Evolutionary conservation across 2,888 invertebrate genomes (phyloP).

Genomic region (Vannuccia rotundouncinata): DNA sequence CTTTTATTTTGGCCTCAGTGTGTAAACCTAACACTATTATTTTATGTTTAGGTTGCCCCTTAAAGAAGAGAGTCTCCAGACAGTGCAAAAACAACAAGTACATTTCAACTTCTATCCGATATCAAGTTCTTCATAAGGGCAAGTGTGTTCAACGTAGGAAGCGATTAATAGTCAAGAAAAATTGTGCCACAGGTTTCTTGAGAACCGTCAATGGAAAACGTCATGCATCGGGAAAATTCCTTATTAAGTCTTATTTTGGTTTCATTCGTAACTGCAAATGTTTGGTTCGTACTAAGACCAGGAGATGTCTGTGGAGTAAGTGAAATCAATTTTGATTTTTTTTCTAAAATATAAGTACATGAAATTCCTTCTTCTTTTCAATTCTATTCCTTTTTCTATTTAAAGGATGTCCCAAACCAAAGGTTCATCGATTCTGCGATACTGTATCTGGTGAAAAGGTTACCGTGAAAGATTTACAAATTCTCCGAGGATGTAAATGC

Average conservation of each 20-base stretch:
- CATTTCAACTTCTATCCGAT: neutral
- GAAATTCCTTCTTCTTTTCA: no score
- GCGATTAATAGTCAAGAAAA: neutral
- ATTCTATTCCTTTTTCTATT: neutral
- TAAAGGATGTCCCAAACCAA: neutral
- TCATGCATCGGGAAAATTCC: neutral
- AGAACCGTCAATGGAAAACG: conserved; percentile 6
- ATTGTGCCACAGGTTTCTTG: conserved; percentile 26
- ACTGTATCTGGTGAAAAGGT: neutral
- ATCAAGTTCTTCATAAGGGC: conserved; percentile 14
- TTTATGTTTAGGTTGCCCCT: conserved; percentile 31
- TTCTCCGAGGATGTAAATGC: neutral
- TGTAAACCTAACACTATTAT: no score
- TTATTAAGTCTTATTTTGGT: conserved; percentile 7
- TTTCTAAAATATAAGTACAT: neutral
- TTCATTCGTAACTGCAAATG: conserved; percentile 32
- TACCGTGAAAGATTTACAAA: neutral
- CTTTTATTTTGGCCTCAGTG: no score
- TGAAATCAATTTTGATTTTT: neutral
- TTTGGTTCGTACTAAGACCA: neutral
- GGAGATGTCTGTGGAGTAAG: conserved; percentile 33
- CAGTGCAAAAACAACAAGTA: conserved; percentile 22
- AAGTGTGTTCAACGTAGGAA: conserved; percentile 13
- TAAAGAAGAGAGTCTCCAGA: neutral
- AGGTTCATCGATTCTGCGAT: neutral